Evolutionary conservation across 2,888 invertebrate species (phyloP), one percentile per base, ranked within the genome.

Genomic region (Sympetrum striolatum): DNA sequence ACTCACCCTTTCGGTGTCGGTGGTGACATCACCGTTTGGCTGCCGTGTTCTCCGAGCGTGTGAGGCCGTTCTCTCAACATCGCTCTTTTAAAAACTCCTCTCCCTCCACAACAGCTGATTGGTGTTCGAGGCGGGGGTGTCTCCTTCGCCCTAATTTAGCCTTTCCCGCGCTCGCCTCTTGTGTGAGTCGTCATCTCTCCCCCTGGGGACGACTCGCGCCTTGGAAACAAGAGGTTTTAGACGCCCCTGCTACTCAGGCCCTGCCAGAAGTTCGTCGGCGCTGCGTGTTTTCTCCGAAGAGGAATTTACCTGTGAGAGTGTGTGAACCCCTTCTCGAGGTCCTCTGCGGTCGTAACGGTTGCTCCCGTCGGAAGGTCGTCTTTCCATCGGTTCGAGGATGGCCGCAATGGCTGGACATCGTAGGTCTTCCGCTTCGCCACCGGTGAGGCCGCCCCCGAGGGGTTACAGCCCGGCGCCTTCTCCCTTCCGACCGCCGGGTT

Each of bases 391-490:
- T 73, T n/a, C 37, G 15, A 39, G 58, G 37, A 86, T 86, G 86
- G 86, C 86, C 86, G 37, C 86, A n/a, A 86, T 86, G 86, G n/a
- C 86, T 37, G 86, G 86, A 86, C 60, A 86, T 37, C 86, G 86
- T 22, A 58, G 60, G 60, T 60, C 60, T n/a, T 86, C 86, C 60
- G 58, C 86, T n/a, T 60, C 86, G 18, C 39, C 86, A 31, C 86
- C 86, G 22, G 58, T 58, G 22, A 31, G 86, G 86, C 60, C 86
- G 35, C 60, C 58, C 2, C 86, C 35, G 22, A 60, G 86, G 60
- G 86, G 86, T 37, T 86, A 86, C 86, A 86, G 60, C 60, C 86
- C 60, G 37, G 60, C 86, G 18, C 86, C 86, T 0, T 82, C 82
- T 58, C 81, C 81, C 3, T 48, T 86, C 6, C 60, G 86, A 22